Evolutionary conservation across 1,140 invertebrate species (phyloP).

Genomic region (Brachystomella parvula): DNA sequence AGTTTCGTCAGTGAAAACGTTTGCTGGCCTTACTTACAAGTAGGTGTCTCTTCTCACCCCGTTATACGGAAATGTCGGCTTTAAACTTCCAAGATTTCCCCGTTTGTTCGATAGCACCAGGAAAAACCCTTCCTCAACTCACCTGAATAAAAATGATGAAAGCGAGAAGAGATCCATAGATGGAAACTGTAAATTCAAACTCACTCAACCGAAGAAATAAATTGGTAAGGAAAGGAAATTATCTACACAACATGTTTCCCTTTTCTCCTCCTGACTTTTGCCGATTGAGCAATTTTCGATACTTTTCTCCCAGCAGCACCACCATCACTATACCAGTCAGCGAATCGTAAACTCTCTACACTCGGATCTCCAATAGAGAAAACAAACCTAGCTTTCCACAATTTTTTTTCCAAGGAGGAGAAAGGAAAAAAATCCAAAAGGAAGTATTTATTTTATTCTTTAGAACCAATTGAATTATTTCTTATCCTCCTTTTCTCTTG

Average conservation of each 20-base stretch:
- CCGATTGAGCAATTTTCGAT: slow-evolving; percentile 16
- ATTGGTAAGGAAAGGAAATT: slow-evolving; percentile 24
- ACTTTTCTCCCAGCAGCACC: not conserved
- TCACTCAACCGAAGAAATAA: slow-evolving; percentile 17
- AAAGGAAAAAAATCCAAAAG: not conserved
- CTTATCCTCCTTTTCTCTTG: no score
- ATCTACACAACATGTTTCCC: slow-evolving; percentile 19
- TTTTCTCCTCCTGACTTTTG: slow-evolving; percentile 15
- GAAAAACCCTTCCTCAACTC: no score
- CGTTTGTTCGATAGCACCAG: no score
- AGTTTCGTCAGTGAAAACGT: no score
- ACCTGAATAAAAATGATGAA: slow-evolving; percentile 1
- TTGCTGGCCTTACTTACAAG: no score
- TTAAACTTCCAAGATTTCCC: no score
- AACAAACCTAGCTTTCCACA: not conserved
- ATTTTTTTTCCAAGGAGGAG: not conserved
- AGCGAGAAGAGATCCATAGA: not conserved
- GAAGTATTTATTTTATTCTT: not conserved
- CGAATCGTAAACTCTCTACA: not conserved
- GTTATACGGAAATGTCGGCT: no score
- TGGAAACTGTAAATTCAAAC: not conserved
- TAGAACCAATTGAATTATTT: not conserved
- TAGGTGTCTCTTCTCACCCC: no score
- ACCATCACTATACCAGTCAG: not conserved
- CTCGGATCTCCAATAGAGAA: not conserved